These are phyloP conservation scores for Cydia amplana DNA, from an alignment of 1,140 invertebrate genomes.

Conservation along the genomic window DNA sequence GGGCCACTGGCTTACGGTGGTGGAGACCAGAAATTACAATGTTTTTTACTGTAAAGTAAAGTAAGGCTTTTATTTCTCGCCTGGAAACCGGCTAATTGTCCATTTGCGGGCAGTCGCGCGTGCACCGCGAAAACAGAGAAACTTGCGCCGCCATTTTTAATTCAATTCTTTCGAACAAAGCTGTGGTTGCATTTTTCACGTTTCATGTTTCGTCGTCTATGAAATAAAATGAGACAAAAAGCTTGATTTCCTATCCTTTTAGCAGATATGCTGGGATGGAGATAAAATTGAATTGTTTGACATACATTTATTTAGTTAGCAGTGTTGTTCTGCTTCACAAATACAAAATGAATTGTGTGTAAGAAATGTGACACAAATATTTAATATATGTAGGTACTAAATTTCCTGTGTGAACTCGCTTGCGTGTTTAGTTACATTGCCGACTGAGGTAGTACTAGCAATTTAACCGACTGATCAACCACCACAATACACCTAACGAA, in stretches of 20 bases:
- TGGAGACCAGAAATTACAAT: constrained; percentile 50
- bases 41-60: constrained; percentile 53
- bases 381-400: too few relatives aligned
- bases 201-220: constrained; percentile 61
- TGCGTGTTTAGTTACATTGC: too few relatives aligned
- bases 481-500: too few relatives aligned
- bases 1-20: constrained; percentile 9
- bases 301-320: too few relatives aligned
- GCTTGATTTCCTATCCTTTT: constrained; percentile 62
- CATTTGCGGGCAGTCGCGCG: constrained; percentile 69
- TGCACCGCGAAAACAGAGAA: constrained; percentile 63
- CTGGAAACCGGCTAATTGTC: constrained; percentile 63
- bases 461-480: too few relatives aligned
- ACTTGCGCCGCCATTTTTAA: constrained; percentile 66
- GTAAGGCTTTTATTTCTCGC: constrained; percentile 51
- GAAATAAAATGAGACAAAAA: constrained; percentile 57
- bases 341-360: too few relatives aligned
- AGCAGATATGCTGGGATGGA: constrained; percentile 11
- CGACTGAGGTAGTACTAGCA: too few relatives aligned
- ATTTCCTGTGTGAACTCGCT: too few relatives aligned
- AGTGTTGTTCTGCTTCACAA: too few relatives aligned
- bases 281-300: constrained; percentile 28
- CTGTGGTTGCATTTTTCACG: constrained; percentile 68
- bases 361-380: too few relatives aligned
- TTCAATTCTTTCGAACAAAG: constrained; percentile 72